Base-by-base conservation (phyloP, 2,797 vertebrate genomes). In the Delichon dasypus region DNA sequence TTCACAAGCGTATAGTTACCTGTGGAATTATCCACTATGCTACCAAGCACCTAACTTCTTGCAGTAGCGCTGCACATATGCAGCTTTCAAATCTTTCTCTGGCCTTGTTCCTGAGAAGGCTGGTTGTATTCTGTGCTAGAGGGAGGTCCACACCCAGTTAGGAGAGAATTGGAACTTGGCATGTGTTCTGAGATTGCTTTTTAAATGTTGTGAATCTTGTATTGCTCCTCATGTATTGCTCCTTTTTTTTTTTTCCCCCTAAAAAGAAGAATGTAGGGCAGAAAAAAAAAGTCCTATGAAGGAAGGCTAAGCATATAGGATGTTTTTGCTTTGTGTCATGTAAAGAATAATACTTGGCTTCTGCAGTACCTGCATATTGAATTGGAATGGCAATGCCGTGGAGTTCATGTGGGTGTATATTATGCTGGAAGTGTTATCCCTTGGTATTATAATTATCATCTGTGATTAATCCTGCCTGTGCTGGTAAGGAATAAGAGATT, bases 371-470 rank as follows among this genome's bases (percentile, higher is more conserved):
- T 75, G 85, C 45, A 13, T 75, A 66, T 85, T 95, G 93, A 94
- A 94, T 89, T 68, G 58, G 72, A 93, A 95, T 89, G 92, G 73
- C 88, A 97, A 21, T 86, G 70, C 85, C 90, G 70, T 85, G 79
- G 76, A 73, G 70, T 88, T 95, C 40, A 76, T 88, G 92, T 91
- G 81, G 90, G 89, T 93, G 90, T 88, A n/a, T 85, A 14, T 85
- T 95, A 60, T 88, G 66, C 90, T 93, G 42, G 65, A 85, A 95
- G 83, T 85, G 88, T 86, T 95, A 86, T 90, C 89, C 77, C 30
- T 84, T 91, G 76, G 86, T 96, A 74, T 96, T 95, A 80, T 88
- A 92, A 95, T 92, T 92, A 92, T 90, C 62, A 78, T 85, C 57
- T 93, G 64, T 96, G 92, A 96, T 92, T 92, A 94, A 92, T 95